Evolutionary conservation across 2,888 invertebrate species (phyloP).

Genomic region (Copidosoma aretas): DNA sequence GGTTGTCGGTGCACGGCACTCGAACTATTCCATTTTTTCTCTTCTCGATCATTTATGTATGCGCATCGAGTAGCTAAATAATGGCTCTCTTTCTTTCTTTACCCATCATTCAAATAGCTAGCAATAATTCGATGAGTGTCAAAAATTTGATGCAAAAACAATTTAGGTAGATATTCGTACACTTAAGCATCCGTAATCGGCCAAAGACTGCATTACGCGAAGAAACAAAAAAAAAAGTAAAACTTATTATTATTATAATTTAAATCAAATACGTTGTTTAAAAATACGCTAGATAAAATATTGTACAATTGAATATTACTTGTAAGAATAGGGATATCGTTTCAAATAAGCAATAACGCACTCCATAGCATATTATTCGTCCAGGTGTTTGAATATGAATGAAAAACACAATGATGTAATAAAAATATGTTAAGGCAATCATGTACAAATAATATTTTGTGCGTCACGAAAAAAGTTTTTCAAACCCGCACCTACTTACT

Average conservation of each 20-base stretch:
- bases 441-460: slow-evolving; percentile 25
- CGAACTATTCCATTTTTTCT: too few relatives aligned
- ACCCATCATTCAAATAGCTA: slow-evolving; percentile 1
- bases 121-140: slow-evolving; percentile 1
- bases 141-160: slow-evolving; percentile 17
- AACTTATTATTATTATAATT: slow-evolving; percentile 13
- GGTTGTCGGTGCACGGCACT: too few relatives aligned
- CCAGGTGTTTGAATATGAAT: slow-evolving; percentile 24
- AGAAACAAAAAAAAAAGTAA: slow-evolving; percentile 5
- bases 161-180: slow-evolving; percentile 13
- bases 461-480: slow-evolving; percentile 10
- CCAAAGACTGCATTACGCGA: slow-evolving; percentile 30
- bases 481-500: slow-evolving; percentile 11
- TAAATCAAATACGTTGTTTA: too few relatives aligned
- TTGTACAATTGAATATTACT: slow-evolving; percentile 17
- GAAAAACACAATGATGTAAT: slow-evolving; percentile 14
- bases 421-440: slow-evolving; percentile 8
- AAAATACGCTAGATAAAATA: background rate
- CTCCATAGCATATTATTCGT: slow-evolving; percentile 24
- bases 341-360: slow-evolving; percentile 18
- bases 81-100: background rate
- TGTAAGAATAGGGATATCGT: slow-evolving; percentile 10
- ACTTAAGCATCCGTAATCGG: slow-evolving; percentile 15
- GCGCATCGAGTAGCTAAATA: background rate
- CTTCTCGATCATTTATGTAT: too few relatives aligned